phyloP scores from a whole-genome alignment of 23 tunicate genomes.

The Ascidia mentula region DNA sequence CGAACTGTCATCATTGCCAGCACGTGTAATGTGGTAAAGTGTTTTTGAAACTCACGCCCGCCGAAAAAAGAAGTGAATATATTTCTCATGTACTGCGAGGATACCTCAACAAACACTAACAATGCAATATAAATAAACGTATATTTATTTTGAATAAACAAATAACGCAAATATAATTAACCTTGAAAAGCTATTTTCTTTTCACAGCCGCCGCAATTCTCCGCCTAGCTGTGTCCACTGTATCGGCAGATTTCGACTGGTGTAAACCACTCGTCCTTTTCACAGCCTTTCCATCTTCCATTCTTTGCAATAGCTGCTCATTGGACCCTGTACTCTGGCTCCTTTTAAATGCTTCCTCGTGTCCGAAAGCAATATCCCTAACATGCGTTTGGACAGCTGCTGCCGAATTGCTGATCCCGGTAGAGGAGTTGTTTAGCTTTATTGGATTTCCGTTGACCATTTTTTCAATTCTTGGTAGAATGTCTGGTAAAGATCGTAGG shows the following conservation, averaged over 20 bases:
- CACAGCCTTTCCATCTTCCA: background rate
- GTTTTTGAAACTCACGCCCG: too few species aligned
- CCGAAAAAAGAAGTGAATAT: too few species aligned
- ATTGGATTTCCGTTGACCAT: background rate
- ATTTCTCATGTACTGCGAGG: too few species aligned
- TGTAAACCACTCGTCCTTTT: conserved; percentile 1
- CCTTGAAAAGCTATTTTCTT: conserved; percentile 60
- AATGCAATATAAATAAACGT: too few species aligned
- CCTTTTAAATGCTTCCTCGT: conserved; percentile 7
- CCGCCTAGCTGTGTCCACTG: conserved; percentile 55
- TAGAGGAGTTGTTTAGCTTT: background rate
- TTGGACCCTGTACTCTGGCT: conserved; percentile 26
- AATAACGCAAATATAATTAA: too few species aligned
- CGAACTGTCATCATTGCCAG: too few species aligned
- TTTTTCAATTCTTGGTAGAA: conserved; percentile 25
- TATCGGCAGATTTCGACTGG: conserved; percentile 67
- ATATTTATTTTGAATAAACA: too few species aligned
- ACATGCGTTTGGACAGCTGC: conserved; percentile 31
- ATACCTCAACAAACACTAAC: too few species aligned
- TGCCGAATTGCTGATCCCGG: background rate
- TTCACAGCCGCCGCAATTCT: conserved; percentile 91
- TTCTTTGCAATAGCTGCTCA: conserved; percentile 13
- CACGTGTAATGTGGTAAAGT: too few species aligned
- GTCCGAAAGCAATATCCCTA: conserved; percentile 35
- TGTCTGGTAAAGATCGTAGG: conserved; percentile 50